Evolutionary conservation across 2,888 invertebrate species (phyloP).

Genomic region (Chymomyza fuscimana): DNA sequence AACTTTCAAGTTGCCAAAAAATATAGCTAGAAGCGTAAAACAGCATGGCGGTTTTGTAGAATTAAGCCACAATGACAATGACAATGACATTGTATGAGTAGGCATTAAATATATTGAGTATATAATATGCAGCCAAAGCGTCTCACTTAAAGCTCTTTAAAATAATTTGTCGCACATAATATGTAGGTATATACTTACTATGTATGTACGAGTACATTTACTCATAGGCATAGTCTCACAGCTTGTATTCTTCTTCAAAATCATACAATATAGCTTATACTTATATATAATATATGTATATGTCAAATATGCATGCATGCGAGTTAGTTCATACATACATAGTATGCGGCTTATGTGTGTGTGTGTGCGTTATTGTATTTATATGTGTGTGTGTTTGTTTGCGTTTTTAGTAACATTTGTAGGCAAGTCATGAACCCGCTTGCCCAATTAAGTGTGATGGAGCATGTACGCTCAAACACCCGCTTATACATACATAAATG

Average conservation of each 20-base stretch:
- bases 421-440: conserved; percentile 69
- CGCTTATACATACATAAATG: conserved; percentile 38
- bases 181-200: conserved; percentile 43
- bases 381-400: conserved; percentile 18
- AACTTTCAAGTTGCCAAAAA: too few relatives aligned
- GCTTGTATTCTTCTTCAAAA: neutral
- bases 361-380: conserved; percentile 37
- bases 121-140: neutral
- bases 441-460: conserved; percentile 71
- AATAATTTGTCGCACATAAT: conserved; percentile 69
- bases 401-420: conserved; percentile 55
- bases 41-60: too few relatives aligned
- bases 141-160: conserved; percentile 50
- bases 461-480: conserved; percentile 40
- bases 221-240: neutral
- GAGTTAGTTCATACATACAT: conserved; percentile 28
- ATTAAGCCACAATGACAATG: neutral
- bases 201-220: conserved; percentile 3
- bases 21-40: neutral
- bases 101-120: conserved; percentile 6
- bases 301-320: neutral
- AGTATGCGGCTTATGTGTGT: conserved; percentile 31
- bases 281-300: neutral
- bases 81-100: neutral
- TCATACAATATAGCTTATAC: neutral